Percentiles rank a stretch among this genome's conserved stretches.
phyloP scores from a whole-genome alignment of 2,888 invertebrate genomes.

The Nebria brevicollis region DNA sequence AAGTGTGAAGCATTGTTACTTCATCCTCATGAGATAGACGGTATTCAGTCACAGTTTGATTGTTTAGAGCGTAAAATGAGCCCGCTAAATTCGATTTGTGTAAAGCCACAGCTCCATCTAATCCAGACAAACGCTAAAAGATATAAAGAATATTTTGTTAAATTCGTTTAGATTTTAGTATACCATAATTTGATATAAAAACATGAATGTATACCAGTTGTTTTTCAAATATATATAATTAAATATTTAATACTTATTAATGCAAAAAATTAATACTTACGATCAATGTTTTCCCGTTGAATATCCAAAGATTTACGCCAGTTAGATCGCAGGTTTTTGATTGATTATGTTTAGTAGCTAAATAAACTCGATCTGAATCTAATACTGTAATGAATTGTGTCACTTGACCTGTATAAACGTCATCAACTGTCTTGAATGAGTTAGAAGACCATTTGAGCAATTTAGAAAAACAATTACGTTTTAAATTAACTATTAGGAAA shows the following conservation, averaged over 20 bases:
- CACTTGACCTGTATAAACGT: constrained; percentile 63
- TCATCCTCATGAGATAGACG: constrained; percentile 32
- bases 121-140: constrained; percentile 53
- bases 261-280: constrained; percentile 52
- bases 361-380: constrained; percentile 57
- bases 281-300: constrained; percentile 55
- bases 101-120: constrained; percentile 55
- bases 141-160: constrained; percentile 19
- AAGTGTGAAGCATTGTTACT: constrained; percentile 20
- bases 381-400: constrained; percentile 61
- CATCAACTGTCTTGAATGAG: constrained; percentile 54
- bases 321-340: constrained; percentile 54
- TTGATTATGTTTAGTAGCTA: constrained; percentile 56
- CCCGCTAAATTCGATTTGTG: constrained; percentile 57
- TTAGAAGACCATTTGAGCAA: constrained; percentile 61
- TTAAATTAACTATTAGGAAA: constrained; percentile 61
- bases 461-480: constrained; percentile 61
- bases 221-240: not conserved
- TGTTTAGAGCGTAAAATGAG: constrained; percentile 58
- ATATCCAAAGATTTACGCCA: constrained; percentile 62
- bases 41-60: constrained; percentile 50
- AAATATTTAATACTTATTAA: not conserved
- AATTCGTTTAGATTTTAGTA: not conserved
- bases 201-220: too few species aligned
- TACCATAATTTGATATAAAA: too few species aligned